A percentile compares a stretch with the other conserved stretches of the same genome.
phyloP scores from a whole-genome alignment of 2,888 invertebrate species.

The Podabrus alpinus region DNA sequence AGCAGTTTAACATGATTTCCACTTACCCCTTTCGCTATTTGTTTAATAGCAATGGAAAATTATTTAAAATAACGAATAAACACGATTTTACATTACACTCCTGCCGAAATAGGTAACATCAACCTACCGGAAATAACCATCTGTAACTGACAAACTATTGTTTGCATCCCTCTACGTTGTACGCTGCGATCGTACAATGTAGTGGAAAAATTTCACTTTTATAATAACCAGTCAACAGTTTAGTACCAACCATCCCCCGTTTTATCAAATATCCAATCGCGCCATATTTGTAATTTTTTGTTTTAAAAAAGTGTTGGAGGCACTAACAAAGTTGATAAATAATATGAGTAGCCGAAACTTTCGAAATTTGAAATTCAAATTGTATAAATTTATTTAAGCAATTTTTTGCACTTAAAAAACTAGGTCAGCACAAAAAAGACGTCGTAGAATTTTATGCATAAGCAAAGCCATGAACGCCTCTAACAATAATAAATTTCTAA shows the following conservation, averaged over 20 bases:
- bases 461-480: not conserved
- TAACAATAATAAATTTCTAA: not conserved
- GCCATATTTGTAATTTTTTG: not conserved
- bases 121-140: not conserved
- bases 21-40: not conserved
- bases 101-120: not conserved
- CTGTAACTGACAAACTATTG: slow-evolving; percentile 8
- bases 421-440: not conserved
- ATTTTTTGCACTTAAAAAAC: slow-evolving; percentile 2
- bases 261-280: not conserved
- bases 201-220: not conserved
- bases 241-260: not conserved
- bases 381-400: not conserved
- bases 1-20: not conserved
- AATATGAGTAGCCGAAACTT: not conserved
- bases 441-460: not conserved
- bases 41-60: no score
- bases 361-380: slow-evolving; percentile 4
- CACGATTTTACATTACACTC: not conserved
- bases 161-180: slow-evolving; percentile 2
- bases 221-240: not conserved
- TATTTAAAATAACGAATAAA: no score
- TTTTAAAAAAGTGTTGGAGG: not conserved
- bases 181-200: not conserved
- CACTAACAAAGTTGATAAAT: not conserved